Base-by-base conservation (phyloP, 2,888 invertebrate genomes). In the Bellardia pandia region DNA sequence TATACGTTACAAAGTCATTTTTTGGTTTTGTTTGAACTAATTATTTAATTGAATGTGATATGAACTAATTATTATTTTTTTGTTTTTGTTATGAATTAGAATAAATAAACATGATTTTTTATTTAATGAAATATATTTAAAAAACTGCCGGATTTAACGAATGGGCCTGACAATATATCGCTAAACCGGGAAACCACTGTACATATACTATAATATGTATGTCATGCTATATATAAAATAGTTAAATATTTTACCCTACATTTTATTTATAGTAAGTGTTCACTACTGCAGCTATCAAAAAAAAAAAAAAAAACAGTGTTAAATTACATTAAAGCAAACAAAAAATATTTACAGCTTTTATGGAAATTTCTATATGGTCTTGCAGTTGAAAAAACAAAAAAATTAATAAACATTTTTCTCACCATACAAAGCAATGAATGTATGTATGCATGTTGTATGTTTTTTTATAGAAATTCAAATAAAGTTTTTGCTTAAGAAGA, bases 241-340 rank as follows among this genome's bases (percentile, higher is more conserved):
- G 58, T 78, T 48, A 45, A 53, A 60, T 48, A 71, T 40, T 79
- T 71, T 71, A 51, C 60, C 71, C 79, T 71, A 79, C 60, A 48
- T 79, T 79, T 23, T 71, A 71, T 79, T 79, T 79, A 51, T 71
- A 69, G 71, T 69, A 71, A 60, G 45, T 71, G 69, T 78, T 69
- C 58, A 30, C 68, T 58, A n/a, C 11, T 60, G 37, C 37, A 62
- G 14, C 16, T 23, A 23, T 1, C 23, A 23, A 23, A 23, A 23
- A 23, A 6, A 37, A 3, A 62, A 14, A n/a, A 37, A 51, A 53
- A 45, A 45, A 33, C 30, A 66, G 81, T 75, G 66, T 81, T 66
- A 48, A 3, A 58, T 66, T 66, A 66, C 33, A 66, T 66, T 74
- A 37, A 74, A 72, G 64, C 23, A 68, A 23, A 37, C 48, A 42